A percentile compares a stretch with the other conserved stretches of the same genome.
Conservation (phyloP, 2,888 invertebrate genomes). For the Ptilodon capucinus region DNA sequence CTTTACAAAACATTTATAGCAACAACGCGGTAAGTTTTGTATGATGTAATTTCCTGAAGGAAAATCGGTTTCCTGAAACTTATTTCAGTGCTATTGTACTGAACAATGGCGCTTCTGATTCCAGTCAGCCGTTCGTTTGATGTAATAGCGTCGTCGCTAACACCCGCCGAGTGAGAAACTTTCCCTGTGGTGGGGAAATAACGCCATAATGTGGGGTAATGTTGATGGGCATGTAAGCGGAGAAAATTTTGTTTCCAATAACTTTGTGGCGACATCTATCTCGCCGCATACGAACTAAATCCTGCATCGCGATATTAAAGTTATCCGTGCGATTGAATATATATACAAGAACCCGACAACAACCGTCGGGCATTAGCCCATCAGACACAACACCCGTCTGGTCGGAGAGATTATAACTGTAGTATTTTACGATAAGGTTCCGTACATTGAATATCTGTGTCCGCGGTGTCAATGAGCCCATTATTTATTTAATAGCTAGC, state of each 20-base stretch:
- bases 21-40: constrained; percentile 37
- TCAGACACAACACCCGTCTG: no score
- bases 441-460: no score
- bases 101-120: constrained; percentile 72
- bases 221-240: background rate
- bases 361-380: no score
- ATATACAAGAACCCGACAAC: no score
- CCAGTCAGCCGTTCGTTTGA: constrained; percentile 48
- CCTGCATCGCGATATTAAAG: no score
- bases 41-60: constrained; percentile 65
- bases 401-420: no score
- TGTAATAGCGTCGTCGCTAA: constrained; percentile 32
- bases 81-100: constrained; percentile 68
- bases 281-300: no score
- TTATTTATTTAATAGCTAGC: no score
- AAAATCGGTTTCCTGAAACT: constrained; percentile 66
- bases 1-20: constrained; percentile 17
- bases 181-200: constrained; percentile 19
- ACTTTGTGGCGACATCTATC: no score
- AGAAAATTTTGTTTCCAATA: background rate
- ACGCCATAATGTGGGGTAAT: constrained; percentile 6
- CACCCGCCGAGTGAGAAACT: constrained; percentile 26
- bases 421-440: no score
- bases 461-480: no score
- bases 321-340: no score